Evolutionary conservation across 2,113 vertebrate genomes (phyloP).

Genomic region (Perca schrenkii): DNA sequence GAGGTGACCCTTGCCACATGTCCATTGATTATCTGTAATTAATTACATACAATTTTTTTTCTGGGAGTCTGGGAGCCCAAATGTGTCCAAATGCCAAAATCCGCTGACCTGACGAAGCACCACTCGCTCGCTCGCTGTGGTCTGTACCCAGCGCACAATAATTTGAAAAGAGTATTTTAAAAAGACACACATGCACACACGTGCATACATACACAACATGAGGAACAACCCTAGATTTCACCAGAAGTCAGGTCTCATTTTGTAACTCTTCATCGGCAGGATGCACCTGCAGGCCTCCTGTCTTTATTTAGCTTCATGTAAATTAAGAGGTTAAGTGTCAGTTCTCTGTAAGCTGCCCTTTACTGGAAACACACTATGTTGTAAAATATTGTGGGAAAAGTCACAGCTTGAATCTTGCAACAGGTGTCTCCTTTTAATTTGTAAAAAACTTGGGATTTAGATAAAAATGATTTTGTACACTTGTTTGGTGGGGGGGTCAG

Average conservation of each 20-base stretch:
- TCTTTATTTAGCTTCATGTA: constrained; percentile 46
- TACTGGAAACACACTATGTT: not conserved
- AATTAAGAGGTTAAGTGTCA: constrained; percentile 22
- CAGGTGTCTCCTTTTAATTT: not conserved
- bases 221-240: not conserved
- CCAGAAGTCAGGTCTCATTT: not conserved
- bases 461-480: not conserved
- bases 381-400: too few species aligned
- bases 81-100: too few species aligned
- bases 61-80: too few species aligned
- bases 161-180: too few species aligned
- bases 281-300: constrained; percentile 44
- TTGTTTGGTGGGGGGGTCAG: not conserved
- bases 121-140: too few species aligned
- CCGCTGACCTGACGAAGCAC: too few species aligned
- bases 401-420: not conserved
- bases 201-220: too few species aligned
- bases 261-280: not conserved
- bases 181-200: not conserved
- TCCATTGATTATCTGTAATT: too few species aligned
- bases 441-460: not conserved
- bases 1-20: too few species aligned
- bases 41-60: too few species aligned
- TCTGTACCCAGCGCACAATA: too few species aligned
- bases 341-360: not conserved